Evolutionary conservation across 1,140 invertebrate genomes (phyloP).

Genomic region (silkworm (Bombyx mori)): ASM3026992v2 NC_085123.1:6442501-6443000

Average conservation of each 20-base stretch:
- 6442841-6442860: too few relatives aligned
- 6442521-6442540: constrained; percentile 25
- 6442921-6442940: constrained; percentile 16
- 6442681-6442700: too few relatives aligned
- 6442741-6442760: neutral
- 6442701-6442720: too few relatives aligned
- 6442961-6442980: constrained; percentile 19
- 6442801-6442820: neutral
- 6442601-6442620: too few relatives aligned
- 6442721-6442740: too few relatives aligned
- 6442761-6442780: neutral
- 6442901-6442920: constrained; percentile 18
- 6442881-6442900: constrained; percentile 9
- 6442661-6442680: too few relatives aligned
- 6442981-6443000: constrained; percentile 14
- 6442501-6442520: constrained; percentile 29
- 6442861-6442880: neutral
- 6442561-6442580: too few relatives aligned
- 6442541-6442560: too few relatives aligned
- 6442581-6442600: too few relatives aligned
- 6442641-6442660: too few relatives aligned
- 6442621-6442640: too few relatives aligned
- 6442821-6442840: neutral
- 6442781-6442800: neutral
- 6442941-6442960: constrained; percentile 22